Percentiles rank a stretch among this genome's conserved stretches.
phyloP scores from a whole-genome alignment of 2,113 vertebrate genomes.

The Dinomys branickii region DNA sequence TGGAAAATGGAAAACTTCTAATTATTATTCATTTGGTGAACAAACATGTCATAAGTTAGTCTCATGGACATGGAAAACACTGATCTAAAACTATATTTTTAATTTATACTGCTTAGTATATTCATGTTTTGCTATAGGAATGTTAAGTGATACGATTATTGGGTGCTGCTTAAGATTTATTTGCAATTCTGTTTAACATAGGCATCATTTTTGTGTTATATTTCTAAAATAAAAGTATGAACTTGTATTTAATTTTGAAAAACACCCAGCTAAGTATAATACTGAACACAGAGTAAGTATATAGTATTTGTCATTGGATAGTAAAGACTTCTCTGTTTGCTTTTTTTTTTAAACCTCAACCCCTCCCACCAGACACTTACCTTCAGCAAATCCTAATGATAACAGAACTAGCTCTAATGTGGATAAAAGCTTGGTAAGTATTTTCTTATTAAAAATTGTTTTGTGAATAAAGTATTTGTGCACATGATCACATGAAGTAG shows the following conservation, averaged over 20 bases:
- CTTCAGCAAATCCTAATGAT: conserved; percentile 91
- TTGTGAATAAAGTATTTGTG: conserved; percentile 32
- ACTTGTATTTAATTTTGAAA: conserved; percentile 21
- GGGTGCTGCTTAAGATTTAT: not conserved
- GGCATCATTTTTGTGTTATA: not conserved
- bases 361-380: conserved; percentile 84
- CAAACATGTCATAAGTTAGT: not conserved
- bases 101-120: conserved; percentile 22
- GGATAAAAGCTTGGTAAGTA: conserved; percentile 96
- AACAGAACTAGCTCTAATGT: conserved; percentile 92
- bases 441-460: conserved; percentile 57
- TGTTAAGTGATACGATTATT: not conserved
- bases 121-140: not conserved
- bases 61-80: not conserved
- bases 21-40: not conserved
- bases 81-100: not conserved
- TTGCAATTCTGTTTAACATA: not conserved
- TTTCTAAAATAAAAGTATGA: conserved; percentile 42
- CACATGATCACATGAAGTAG: not conserved
- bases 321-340: conserved; percentile 33
- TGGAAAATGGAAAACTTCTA: not conserved
- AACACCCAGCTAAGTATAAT: not conserved
- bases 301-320: conserved; percentile 14
- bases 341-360: conserved; percentile 57
- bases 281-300: conserved; percentile 17